A percentile compares a stretch with the other conserved stretches of the same genome.
phyloP scores from a whole-genome alignment of 1,140 invertebrate species.

The Steinernema khuongi region DNA sequence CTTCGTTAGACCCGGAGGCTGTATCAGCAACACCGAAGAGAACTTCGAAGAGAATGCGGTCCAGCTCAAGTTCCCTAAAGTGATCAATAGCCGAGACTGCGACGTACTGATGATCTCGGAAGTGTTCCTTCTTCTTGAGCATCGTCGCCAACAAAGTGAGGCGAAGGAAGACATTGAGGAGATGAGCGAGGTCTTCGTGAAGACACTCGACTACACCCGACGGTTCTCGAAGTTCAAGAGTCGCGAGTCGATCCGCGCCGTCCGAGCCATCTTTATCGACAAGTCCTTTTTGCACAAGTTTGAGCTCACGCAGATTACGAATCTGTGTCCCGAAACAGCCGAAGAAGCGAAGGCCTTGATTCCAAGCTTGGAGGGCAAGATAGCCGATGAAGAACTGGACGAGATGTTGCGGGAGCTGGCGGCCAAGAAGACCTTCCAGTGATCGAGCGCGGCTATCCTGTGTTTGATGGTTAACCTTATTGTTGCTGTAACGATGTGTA shows the following conservation, averaged over 20 bases:
- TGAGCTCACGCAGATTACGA: slow-evolving; percentile 91
- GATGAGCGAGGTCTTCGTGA: slow-evolving; percentile 93
- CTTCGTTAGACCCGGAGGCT: not conserved
- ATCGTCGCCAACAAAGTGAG: slow-evolving; percentile 93
- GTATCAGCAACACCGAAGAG: slow-evolving; percentile 30
- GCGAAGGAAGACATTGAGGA: slow-evolving; percentile 76
- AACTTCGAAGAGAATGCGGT: slow-evolving; percentile 50
- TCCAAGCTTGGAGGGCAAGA: slow-evolving; percentile 64
- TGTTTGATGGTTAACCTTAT: too few relatives aligned
- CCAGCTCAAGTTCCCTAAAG: slow-evolving; percentile 57
- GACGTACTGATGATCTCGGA: slow-evolving; percentile 95
- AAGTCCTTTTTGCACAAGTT: slow-evolving; percentile 77
- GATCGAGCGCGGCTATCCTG: too few relatives aligned
- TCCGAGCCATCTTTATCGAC: slow-evolving; percentile 64
- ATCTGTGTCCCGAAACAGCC: slow-evolving; percentile 91
- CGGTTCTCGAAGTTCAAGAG: slow-evolving; percentile 89
- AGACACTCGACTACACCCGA: slow-evolving; percentile 90
- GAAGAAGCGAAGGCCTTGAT: slow-evolving; percentile 95
- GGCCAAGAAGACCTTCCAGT: too few relatives aligned
- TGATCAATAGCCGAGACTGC: slow-evolving; percentile 51
- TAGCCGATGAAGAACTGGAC: slow-evolving; percentile 41
- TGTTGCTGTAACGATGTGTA: too few relatives aligned
- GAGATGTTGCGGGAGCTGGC: too few relatives aligned
- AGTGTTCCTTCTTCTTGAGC: slow-evolving; percentile 93
- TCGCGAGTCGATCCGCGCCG: slow-evolving; percentile 90